Conservation (phyloP, 2,113 vertebrate genomes). For the Columba janthina region DNA sequence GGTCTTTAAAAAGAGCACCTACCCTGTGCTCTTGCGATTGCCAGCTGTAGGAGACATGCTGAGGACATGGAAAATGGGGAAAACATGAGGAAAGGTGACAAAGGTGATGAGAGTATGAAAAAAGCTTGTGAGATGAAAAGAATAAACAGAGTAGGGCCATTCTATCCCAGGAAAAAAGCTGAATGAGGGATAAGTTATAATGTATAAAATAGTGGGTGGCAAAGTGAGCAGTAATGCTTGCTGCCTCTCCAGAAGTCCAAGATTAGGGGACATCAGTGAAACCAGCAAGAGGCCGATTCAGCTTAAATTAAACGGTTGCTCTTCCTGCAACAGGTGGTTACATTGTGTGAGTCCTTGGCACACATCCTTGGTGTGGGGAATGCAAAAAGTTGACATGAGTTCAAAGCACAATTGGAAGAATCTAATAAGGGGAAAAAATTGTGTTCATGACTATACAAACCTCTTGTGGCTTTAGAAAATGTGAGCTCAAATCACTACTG, state of each 20-base stretch:
- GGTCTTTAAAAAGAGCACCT: neutral
- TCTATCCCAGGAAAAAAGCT: neutral
- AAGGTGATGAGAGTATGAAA: neutral
- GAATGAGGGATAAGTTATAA: neutral
- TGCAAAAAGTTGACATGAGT: accelerated
- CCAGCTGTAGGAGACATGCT: neutral
- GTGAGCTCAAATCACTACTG: neutral
- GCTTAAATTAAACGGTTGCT: neutral
- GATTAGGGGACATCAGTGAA: neutral
- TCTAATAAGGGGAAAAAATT: neutral
- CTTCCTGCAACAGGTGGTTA: neutral
- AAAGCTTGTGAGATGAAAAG: neutral
- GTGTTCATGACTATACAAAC: neutral
- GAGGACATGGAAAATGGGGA: neutral
- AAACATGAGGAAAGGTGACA: neutral
- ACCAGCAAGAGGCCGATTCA: neutral
- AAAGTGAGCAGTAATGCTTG: neutral
- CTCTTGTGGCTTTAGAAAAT: neutral
- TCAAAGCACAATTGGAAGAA: neutral
- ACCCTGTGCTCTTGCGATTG: neutral
- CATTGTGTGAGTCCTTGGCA: neutral
- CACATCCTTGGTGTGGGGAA: neutral
- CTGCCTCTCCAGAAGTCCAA: neutral
- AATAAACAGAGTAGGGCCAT: neutral
- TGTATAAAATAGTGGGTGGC: neutral